Conservation (phyloP, 2,797 vertebrate species). For the Parambassis ranga region DNA sequence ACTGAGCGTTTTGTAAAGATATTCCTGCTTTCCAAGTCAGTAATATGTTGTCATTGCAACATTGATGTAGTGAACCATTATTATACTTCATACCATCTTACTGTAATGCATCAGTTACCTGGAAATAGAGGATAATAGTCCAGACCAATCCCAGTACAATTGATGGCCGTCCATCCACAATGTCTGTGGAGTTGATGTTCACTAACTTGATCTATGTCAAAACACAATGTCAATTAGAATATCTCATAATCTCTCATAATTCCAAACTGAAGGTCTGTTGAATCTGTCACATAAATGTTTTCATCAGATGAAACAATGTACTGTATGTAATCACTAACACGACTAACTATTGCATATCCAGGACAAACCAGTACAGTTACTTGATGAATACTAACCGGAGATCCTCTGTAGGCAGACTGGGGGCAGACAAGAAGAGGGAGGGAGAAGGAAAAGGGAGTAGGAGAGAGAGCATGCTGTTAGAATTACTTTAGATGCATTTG, state of each 20-base stretch:
- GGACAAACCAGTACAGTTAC: conserved; percentile 33
- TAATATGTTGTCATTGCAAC: background rate
- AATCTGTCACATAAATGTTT: conserved; percentile 1
- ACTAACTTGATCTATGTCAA: conserved; percentile 92
- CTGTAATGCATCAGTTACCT: too few species aligned
- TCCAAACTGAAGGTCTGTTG: background rate
- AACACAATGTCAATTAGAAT: conserved; percentile 22
- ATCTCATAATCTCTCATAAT: background rate
- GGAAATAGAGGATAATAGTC: conserved; percentile 98
- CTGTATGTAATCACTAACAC: background rate
- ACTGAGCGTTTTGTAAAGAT: background rate
- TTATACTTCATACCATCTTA: background rate
- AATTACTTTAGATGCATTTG: conserved; percentile 41
- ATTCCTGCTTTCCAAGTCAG: background rate
- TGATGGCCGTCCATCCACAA: conserved; percentile 93
- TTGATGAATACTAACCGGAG: conserved; percentile 90
- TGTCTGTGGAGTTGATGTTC: conserved; percentile 98
- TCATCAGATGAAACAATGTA: conserved; percentile 34
- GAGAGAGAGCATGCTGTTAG: conserved; percentile 37
- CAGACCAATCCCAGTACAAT: conserved; percentile 96
- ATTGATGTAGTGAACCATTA: background rate
- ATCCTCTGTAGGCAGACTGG: conserved; percentile 97
- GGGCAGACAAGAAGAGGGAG: conserved; percentile 46
- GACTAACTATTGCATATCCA: conserved; percentile 14
- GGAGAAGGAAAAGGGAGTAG: background rate